These are phyloP conservation scores for Tympanoctomys barrerae DNA, from an alignment of 2,797 vertebrate species.

Conservation along the genomic window DNA sequence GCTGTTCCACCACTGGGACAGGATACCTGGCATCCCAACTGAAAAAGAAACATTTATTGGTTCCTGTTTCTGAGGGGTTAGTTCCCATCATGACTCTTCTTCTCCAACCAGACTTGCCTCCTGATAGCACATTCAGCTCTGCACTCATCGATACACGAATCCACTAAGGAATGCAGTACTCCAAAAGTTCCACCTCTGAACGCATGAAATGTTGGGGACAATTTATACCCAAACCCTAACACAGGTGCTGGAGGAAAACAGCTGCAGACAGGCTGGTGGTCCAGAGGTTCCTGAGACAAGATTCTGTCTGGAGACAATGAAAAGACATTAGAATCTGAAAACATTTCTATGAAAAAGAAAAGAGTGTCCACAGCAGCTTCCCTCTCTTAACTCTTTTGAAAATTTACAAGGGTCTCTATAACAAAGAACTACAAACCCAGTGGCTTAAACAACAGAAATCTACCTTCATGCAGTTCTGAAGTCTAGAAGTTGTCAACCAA, in stretches of 20 bases:
- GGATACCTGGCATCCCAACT: not conserved
- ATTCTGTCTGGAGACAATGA: not conserved
- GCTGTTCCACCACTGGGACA: not conserved
- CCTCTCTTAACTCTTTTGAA: not conserved
- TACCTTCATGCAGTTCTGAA: not conserved
- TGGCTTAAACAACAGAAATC: not conserved
- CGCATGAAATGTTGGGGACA: not conserved
- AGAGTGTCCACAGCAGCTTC: not conserved
- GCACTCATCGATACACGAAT: not conserved
- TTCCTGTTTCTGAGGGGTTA: not conserved
- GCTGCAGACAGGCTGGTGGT: not conserved
- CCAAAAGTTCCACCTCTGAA: not conserved
- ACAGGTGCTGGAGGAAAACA: not conserved
- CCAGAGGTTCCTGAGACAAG: not conserved
- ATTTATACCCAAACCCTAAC: not conserved
- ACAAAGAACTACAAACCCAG: not conserved
- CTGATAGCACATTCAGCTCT: not conserved
- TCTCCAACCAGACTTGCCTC: not conserved
- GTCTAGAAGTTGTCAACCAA: not conserved
- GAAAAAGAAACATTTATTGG: not conserved
- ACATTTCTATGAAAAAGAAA: not conserved
- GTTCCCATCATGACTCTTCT: not conserved
- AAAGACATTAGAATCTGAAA: not conserved
- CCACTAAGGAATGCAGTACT: not conserved
- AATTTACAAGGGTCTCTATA: not conserved